Conservation (phyloP, 2,113 vertebrate species). For the Hemiscyllium ocellatum region DNA sequence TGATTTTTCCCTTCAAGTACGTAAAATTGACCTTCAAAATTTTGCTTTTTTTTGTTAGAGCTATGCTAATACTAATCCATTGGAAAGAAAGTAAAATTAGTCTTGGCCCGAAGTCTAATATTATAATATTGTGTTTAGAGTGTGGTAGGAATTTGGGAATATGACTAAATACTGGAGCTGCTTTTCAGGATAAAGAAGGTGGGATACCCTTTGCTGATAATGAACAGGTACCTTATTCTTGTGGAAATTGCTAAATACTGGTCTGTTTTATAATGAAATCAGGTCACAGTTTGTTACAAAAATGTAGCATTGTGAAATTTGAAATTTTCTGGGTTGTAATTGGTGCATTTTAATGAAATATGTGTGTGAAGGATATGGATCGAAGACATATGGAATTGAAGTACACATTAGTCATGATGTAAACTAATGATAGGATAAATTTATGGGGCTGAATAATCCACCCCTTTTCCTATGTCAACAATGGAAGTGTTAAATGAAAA, state of each 20-base stretch:
- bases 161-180: neutral
- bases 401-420: neutral
- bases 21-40: too few species aligned
- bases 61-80: too few species aligned
- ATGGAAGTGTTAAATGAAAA: neutral
- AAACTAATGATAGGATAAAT: neutral
- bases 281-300: neutral
- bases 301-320: neutral
- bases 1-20: too few species aligned
- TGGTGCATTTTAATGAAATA: neutral
- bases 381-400: neutral
- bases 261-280: too few species aligned
- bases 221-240: neutral
- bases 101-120: too few species aligned
- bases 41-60: too few species aligned
- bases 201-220: neutral
- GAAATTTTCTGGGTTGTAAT: neutral
- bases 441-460: neutral
- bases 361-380: neutral
- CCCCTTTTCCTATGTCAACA: neutral
- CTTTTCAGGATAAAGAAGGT: neutral
- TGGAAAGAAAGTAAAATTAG: too few species aligned
- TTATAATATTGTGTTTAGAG: too few species aligned
- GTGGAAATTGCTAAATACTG: too few species aligned
- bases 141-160: too few species aligned